Evolutionary conservation across 2,888 invertebrate species (phyloP).

Genomic region (Drosophila neutralis): DNA sequence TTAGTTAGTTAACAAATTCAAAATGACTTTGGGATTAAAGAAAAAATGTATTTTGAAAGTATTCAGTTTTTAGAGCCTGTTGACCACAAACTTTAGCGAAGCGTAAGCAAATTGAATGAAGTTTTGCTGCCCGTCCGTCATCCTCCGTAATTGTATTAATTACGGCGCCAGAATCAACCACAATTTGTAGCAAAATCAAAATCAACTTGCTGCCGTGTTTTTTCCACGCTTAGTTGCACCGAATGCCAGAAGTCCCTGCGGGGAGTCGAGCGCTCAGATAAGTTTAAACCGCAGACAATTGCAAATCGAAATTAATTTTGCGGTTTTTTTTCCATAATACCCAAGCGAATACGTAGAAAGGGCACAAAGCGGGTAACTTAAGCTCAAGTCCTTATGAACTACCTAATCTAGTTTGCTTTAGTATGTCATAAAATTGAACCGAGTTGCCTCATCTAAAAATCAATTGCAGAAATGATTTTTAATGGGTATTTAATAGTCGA

Average conservation of each 20-base stretch:
- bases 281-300: conserved; percentile 35
- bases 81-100: conserved; percentile 2
- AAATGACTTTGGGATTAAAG: not conserved
- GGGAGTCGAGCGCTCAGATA: conserved; percentile 7
- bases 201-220: conserved; percentile 24
- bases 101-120: conserved; percentile 21
- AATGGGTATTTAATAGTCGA: not conserved
- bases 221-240: conserved; percentile 5
- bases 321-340: conserved; percentile 28
- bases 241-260: conserved; percentile 6
- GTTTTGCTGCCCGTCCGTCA: conserved; percentile 1
- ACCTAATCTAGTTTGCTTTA: too few species aligned
- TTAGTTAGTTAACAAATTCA: not conserved
- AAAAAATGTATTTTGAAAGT: not conserved
- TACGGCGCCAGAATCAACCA: conserved; percentile 27
- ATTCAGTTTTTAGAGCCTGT: not conserved
- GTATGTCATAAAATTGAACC: not conserved
- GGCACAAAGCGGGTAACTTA: not conserved
- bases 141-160: conserved; percentile 38
- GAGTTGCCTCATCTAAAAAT: not conserved
- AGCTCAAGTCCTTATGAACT: not conserved
- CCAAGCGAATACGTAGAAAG: not conserved
- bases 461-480: not conserved
- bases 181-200: conserved; percentile 31
- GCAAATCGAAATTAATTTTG: conserved; percentile 62